Conservation (phyloP, 1,140 invertebrate genomes). For the Oryctes rhinoceros region DNA sequence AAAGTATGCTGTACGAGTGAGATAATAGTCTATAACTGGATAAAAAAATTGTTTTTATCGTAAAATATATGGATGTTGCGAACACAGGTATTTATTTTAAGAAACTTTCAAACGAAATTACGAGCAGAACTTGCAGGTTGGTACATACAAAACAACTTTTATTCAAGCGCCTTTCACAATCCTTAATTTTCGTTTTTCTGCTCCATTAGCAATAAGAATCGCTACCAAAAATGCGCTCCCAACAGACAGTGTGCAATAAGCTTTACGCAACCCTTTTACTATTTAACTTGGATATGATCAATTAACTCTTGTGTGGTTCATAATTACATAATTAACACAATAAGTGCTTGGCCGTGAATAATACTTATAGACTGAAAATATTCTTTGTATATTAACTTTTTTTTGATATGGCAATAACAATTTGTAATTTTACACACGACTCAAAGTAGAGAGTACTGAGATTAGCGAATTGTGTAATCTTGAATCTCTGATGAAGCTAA, state of each 20-base stretch:
- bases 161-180: constrained; percentile 26
- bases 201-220: constrained; percentile 28
- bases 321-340: constrained; percentile 20
- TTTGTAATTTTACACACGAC: background rate
- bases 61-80: constrained; percentile 29
- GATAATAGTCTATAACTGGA: background rate
- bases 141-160: constrained; percentile 35
- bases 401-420: background rate
- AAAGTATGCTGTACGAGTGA: background rate
- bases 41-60: constrained; percentile 12
- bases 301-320: background rate
- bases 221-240: constrained; percentile 12
- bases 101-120: constrained; percentile 31
- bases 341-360: background rate
- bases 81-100: constrained; percentile 8
- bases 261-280: constrained; percentile 13
- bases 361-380: constrained; percentile 6
- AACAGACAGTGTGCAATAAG: background rate
- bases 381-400: background rate
- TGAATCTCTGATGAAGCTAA: no score
- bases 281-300: background rate
- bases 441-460: no score
- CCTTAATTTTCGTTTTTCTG: constrained; percentile 35
- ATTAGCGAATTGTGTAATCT: no score
- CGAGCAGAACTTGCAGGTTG: constrained; percentile 22